Conservation (phyloP, 2,888 invertebrate genomes). For the Epinotia demarniana region DNA sequence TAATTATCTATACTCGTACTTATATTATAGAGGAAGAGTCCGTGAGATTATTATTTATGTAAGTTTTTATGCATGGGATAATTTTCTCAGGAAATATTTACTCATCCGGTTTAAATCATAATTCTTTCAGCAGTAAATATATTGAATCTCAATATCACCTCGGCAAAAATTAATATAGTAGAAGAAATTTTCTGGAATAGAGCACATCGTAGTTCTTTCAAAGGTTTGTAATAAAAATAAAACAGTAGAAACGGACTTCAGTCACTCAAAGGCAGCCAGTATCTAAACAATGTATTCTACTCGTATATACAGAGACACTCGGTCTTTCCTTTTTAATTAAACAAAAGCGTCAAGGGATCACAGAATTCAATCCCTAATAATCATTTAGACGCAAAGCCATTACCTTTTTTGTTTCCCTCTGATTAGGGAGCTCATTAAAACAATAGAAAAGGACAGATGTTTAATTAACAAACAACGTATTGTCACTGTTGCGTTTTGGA, state of each 20-base stretch:
- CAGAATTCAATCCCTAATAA: slow-evolving; percentile 57
- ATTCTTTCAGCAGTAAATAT: no score
- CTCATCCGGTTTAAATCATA: no score
- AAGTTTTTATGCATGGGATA: no score
- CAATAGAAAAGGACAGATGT: slow-evolving; percentile 48
- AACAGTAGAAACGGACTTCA: not conserved
- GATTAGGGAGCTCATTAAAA: slow-evolving; percentile 49
- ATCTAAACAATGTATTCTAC: not conserved
- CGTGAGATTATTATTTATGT: no score
- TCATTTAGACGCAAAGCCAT: slow-evolving; percentile 52
- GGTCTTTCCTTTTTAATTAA: slow-evolving; percentile 54
- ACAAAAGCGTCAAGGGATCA: slow-evolving; percentile 45
- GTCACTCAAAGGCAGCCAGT: slow-evolving; percentile 1
- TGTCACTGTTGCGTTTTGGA: slow-evolving; percentile 29
- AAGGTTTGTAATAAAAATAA: not conserved
- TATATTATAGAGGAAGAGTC: no score
- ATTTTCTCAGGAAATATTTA: no score
- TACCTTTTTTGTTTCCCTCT: slow-evolving; percentile 50
- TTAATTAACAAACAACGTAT: slow-evolving; percentile 51
- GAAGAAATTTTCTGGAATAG: no score
- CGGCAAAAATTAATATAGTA: no score
- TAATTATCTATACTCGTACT: no score
- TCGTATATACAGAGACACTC: not conserved
- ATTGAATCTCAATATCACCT: no score
- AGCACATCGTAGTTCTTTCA: not conserved